These are phyloP conservation scores for Notodromas monacha DNA, from an alignment of 2,888 invertebrate genomes.

Conservation along the genomic window DNA sequence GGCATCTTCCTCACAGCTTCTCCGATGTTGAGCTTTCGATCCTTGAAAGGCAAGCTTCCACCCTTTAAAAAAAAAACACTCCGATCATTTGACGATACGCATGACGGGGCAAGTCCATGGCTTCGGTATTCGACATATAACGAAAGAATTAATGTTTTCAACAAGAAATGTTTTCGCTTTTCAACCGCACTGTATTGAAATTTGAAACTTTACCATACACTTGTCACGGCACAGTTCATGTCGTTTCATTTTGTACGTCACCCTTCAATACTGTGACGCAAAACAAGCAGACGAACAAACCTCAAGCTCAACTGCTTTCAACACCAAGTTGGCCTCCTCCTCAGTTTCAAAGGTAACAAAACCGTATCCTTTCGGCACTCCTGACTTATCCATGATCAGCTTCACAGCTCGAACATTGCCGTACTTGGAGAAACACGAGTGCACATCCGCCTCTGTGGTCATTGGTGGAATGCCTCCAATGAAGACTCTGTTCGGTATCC, in stretches of 20 bases:
- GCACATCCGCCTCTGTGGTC: constrained; percentile 65
- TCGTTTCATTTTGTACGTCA: neutral
- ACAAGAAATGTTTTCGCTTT: no score
- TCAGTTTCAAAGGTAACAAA: constrained; percentile 56
- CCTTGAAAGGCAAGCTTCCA: constrained; percentile 39
- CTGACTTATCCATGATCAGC: constrained; percentile 74
- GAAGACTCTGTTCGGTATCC: constrained; percentile 75
- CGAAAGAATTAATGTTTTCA: no score
- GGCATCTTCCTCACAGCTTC: constrained; percentile 55
- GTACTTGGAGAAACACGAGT: constrained; percentile 59
- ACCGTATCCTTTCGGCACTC: constrained; percentile 71
- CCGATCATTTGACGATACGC: no score
- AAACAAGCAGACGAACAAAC: no score
- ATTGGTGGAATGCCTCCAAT: constrained; percentile 80
- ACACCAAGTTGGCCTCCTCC: constrained; percentile 41
- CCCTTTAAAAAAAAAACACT: constrained; percentile 21
- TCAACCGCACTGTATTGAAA: no score
- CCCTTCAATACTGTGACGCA: neutral
- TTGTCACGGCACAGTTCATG: no score
- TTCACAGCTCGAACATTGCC: constrained; percentile 44
- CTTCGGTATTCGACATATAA: no score
- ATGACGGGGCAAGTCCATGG: no score
- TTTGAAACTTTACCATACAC: no score
- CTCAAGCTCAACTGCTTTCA: no score
- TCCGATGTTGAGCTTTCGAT: constrained; percentile 49